Evolutionary conservation across 2,888 invertebrate genomes (phyloP).

Genomic region (Timandra comae): DNA sequence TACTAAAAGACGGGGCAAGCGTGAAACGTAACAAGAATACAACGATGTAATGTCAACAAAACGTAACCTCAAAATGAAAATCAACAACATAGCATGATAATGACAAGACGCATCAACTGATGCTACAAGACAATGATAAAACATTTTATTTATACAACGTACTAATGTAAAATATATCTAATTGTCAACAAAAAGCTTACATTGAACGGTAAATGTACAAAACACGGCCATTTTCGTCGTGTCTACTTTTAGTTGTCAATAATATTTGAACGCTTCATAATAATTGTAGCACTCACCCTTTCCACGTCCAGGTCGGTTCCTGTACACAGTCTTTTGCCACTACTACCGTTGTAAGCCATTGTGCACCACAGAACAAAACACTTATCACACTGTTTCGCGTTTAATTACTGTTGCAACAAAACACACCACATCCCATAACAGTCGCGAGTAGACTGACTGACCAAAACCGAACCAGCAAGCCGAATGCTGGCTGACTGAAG

Average conservation of each 20-base stretch:
- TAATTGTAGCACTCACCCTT: conserved; percentile 59
- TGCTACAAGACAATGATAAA: no score
- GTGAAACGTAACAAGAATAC: no score
- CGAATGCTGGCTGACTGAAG: no score
- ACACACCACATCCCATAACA: conserved; percentile 41
- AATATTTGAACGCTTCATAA: no score
- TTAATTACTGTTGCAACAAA: conserved; percentile 38
- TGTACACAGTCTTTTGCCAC: conserved; percentile 74
- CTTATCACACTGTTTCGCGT: conserved; percentile 72
- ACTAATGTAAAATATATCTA: no score
- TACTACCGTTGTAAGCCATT: conserved; percentile 84
- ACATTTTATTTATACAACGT: no score
- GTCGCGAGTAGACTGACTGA: conserved; percentile 64
- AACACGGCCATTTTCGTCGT: conserved; percentile 72
- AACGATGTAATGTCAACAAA: conserved; percentile 66
- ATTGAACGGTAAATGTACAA: conserved; percentile 55
- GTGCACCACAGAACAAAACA: conserved; percentile 79
- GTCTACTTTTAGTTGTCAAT: no score
- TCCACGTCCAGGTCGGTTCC: conserved; percentile 71
- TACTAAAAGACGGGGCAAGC: no score
- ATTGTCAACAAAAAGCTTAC: conserved; percentile 40
- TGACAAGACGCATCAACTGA: conserved; percentile 41
- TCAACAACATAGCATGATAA: conserved; percentile 64
- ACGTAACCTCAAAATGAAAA: conserved; percentile 69
- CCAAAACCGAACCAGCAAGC: no score